A percentile compares a stretch with the other conserved stretches of the same genome.
These are phyloP conservation scores for Leptinotarsa defecta DNA, from an alignment of 1,140 invertebrate genomes.

Conservation along the genomic window DNA sequence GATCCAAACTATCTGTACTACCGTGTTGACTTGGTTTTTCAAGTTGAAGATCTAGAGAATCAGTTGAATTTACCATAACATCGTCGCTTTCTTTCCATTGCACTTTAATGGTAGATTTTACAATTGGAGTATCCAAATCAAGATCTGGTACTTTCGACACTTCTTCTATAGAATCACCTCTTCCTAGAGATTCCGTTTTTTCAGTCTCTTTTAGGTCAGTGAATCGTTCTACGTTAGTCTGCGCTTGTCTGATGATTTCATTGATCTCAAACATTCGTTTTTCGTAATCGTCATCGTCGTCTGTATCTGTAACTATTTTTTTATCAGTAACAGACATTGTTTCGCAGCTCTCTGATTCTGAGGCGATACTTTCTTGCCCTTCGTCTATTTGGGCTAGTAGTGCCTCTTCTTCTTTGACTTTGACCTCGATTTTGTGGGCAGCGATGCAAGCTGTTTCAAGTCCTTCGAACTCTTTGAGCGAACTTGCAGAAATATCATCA, in stretches of 20 bases:
- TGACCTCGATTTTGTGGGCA: conserved; percentile 78
- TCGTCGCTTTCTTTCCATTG: conserved; percentile 56
- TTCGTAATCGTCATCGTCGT: conserved; percentile 67
- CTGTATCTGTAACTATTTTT: conserved; percentile 56
- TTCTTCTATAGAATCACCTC: conserved; percentile 60
- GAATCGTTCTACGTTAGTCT: conserved; percentile 70
- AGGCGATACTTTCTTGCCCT: conserved; percentile 67
- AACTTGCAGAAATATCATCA: conserved; percentile 89
- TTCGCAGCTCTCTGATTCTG: conserved; percentile 71
- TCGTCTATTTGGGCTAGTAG: conserved; percentile 75
- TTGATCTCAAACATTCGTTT: conserved; percentile 75
- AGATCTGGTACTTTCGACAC: conserved; percentile 59
- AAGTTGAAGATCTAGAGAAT: conserved; percentile 65
- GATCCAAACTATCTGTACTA: conserved; percentile 66
- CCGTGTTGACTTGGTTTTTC: conserved; percentile 56
- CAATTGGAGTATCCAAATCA: conserved; percentile 57
- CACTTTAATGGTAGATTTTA: conserved; percentile 46
- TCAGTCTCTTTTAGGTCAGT: conserved; percentile 61
- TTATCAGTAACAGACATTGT: conserved; percentile 66
- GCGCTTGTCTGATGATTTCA: conserved; percentile 73
- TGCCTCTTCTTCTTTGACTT: conserved; percentile 84
- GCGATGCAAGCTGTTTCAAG: conserved; percentile 86
- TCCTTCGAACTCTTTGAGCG: conserved; percentile 92
- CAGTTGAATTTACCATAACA: conserved; percentile 65
- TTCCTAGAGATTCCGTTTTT: conserved; percentile 58